Percentiles rank a stretch among this genome's conserved stretches.
phyloP scores from a whole-genome alignment of 2,797 vertebrate genomes.

The Argentina silus region DNA sequence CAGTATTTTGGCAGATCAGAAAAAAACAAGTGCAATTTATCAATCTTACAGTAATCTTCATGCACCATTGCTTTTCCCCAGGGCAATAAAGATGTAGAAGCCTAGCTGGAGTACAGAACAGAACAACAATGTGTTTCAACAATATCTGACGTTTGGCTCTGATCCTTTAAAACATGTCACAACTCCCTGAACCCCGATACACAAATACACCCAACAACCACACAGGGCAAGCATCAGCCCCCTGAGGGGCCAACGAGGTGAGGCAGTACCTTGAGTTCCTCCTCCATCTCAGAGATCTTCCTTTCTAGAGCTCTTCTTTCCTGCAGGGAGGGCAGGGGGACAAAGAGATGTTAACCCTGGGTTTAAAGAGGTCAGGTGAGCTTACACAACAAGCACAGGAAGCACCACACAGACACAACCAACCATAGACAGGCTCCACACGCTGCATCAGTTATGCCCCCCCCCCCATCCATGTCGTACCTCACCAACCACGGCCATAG shows the following conservation, averaged over 20 bases:
- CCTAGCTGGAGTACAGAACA: too few relatives aligned
- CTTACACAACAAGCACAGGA: not conserved
- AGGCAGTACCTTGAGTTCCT: slow-evolving; percentile 93
- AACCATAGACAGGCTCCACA: slow-evolving; percentile 2
- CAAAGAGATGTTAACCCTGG: slow-evolving; percentile 16
- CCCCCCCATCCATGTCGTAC: not conserved
- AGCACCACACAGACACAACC: slow-evolving; percentile 11
- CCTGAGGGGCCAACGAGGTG: not conserved
- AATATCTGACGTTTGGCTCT: not conserved
- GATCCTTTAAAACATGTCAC: not conserved
- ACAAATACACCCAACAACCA: not conserved
- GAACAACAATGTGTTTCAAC: not conserved
- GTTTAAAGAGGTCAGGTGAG: not conserved
- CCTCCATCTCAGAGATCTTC: slow-evolving; percentile 99
- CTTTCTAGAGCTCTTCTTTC: slow-evolving; percentile 99
- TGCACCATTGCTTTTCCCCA: too few relatives aligned
- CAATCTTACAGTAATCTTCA: too few relatives aligned
- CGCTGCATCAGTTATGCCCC: not conserved
- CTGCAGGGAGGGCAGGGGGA: slow-evolving; percentile 58
- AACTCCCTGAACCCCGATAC: not conserved
- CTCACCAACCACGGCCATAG: not conserved
- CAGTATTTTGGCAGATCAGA: too few relatives aligned
- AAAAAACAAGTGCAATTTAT: too few relatives aligned
- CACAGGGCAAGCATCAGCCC: too few relatives aligned
- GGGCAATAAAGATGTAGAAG: too few relatives aligned